Evolutionary conservation across 2,888 invertebrate species (phyloP).

Genomic region (Oscheius sp.): DNA sequence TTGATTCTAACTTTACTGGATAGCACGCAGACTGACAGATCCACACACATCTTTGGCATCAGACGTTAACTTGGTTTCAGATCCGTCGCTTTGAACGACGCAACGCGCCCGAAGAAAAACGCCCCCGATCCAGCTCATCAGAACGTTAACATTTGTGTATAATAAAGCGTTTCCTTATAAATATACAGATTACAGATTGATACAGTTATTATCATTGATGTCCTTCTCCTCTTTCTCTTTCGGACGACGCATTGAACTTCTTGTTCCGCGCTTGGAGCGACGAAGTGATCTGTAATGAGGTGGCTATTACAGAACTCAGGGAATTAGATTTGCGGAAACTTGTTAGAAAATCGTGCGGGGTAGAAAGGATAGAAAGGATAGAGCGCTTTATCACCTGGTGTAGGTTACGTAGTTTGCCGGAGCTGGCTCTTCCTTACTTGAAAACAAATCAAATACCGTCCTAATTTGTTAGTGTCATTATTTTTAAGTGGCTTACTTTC

Average conservation of each 20-base stretch:
- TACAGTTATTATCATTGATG: conserved; percentile 31
- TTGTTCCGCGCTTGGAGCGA: conserved; percentile 50
- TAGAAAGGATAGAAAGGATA: conserved; percentile 6
- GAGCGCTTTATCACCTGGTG: conserved; percentile 11
- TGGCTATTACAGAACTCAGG: neutral
- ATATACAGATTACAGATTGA: conserved; percentile 17
- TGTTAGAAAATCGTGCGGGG: conserved; percentile 13
- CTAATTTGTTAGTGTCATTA: conserved; percentile 28
- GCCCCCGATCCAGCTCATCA: conserved; percentile 17
- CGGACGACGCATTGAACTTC: conserved; percentile 47
- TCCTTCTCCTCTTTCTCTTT: conserved; percentile 34
- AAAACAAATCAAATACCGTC: conserved; percentile 21
- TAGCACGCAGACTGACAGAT: no score
- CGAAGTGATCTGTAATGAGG: conserved; percentile 49
- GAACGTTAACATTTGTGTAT: conserved; percentile 7
- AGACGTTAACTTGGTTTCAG: neutral
- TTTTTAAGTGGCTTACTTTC: conserved; percentile 45
- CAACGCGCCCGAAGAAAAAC: neutral
- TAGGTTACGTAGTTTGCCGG: conserved; percentile 31
- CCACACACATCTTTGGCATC: no score
- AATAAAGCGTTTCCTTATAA: conserved; percentile 17
- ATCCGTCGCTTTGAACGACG: conserved; percentile 25
- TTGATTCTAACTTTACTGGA: no score
- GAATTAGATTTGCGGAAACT: neutral
- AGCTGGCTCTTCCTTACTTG: conserved; percentile 9